These are phyloP conservation scores for Babyrousa celebensis DNA, from an alignment of 2,797 vertebrate species.

Conservation along the genomic window DNA sequence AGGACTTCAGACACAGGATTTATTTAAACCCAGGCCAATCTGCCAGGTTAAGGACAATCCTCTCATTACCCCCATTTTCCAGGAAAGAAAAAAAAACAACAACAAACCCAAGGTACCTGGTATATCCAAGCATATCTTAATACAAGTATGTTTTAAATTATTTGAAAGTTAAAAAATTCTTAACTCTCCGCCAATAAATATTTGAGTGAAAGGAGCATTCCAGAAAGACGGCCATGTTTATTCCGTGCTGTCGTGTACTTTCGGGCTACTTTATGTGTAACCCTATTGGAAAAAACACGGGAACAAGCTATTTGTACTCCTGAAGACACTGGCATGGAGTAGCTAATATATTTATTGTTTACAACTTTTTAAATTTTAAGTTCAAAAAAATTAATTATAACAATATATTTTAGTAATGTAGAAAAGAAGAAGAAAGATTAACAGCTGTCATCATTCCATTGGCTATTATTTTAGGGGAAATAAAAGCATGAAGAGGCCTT, in stretches of 20 bases:
- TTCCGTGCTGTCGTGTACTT: neutral
- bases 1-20: neutral
- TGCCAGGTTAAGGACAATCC: neutral
- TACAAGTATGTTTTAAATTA: slow-evolving; percentile 44
- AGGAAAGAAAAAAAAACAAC: slow-evolving; percentile 17
- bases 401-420: neutral
- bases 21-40: neutral
- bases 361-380: neutral
- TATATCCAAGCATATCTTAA: neutral
- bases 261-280: neutral
- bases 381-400: neutral
- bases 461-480: neutral
- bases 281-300: neutral
- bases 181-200: slow-evolving; percentile 44
- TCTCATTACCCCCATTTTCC: neutral
- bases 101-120: neutral
- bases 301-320: neutral
- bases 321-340: neutral
- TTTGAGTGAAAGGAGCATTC: slow-evolving; percentile 20
- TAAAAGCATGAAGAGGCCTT: neutral
- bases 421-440: neutral
- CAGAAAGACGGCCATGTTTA: slow-evolving; percentile 27
- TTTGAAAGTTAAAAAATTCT: slow-evolving; percentile 53
- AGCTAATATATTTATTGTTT: slow-evolving; percentile 20
- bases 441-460: neutral